Percentiles rank a stretch among this genome's conserved stretches.
phyloP scores from a whole-genome alignment of 1,140 invertebrate species.

The Rhyacophila brunnea region DNA sequence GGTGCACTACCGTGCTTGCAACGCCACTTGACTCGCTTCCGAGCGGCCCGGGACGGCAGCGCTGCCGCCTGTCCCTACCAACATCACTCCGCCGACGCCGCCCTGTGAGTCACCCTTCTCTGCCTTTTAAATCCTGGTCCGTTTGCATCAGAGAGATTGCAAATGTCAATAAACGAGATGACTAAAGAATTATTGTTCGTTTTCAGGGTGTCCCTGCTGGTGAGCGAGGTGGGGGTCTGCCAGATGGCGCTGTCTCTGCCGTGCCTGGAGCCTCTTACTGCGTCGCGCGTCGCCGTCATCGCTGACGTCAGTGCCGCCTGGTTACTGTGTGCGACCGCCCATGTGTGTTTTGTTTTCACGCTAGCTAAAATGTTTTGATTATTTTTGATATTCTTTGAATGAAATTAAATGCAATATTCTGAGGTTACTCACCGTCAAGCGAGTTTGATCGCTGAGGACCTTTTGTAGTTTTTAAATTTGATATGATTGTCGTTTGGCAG shows the following conservation, averaged over 20 bases:
- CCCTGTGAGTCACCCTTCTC: constrained; percentile 61
- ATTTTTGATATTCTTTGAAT: too few relatives aligned
- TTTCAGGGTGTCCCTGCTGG: constrained; percentile 71
- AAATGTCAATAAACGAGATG: too few relatives aligned
- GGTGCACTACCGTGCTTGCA: constrained; percentile 72
- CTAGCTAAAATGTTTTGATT: too few relatives aligned
- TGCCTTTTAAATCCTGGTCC: too few relatives aligned
- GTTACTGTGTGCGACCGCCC: constrained; percentile 70
- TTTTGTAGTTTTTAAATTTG: too few relatives aligned
- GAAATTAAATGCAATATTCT: too few relatives aligned
- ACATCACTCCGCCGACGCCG: constrained; percentile 72
- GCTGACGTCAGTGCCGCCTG: constrained; percentile 77
- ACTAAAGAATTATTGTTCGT: too few relatives aligned
- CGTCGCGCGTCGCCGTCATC: constrained; percentile 76
- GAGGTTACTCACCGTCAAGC: too few relatives aligned
- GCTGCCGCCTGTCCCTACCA: constrained; percentile 54
- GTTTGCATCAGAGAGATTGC: too few relatives aligned
- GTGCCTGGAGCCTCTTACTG: constrained; percentile 82
- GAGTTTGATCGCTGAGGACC: too few relatives aligned
- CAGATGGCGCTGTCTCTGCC: constrained; percentile 81
- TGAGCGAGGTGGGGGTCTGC: constrained; percentile 81
- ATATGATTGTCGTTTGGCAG: constrained; percentile 35
- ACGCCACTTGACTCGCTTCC: constrained; percentile 68
- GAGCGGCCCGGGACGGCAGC: constrained; percentile 66
- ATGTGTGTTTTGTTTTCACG: too few relatives aligned